These are phyloP conservation scores for Penaeus monodon DNA, from an alignment of 2,888 invertebrate genomes.

Conservation along the genomic window DNA sequence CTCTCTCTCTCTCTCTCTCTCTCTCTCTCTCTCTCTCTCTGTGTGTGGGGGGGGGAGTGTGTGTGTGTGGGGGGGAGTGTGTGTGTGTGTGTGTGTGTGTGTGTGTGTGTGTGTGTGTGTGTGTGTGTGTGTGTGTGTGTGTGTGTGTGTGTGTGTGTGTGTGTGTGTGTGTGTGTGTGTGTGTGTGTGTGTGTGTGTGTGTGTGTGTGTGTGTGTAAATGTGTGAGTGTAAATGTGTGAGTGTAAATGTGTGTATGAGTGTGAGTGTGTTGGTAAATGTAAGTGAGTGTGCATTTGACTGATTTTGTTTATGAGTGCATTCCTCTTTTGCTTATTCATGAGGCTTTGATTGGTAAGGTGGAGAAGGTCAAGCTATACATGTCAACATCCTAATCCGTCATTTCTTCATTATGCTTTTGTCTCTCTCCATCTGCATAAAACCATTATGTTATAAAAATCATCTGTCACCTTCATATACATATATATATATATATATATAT, in stretches of 20 bases:
- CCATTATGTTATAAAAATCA: no score
- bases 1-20: constrained; percentile 14
- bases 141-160: constrained; percentile 24
- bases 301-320: not conserved
- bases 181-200: constrained; percentile 21
- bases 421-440: no score
- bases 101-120: no score
- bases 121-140: no score
- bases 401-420: no score
- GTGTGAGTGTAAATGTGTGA: constrained; percentile 16
- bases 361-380: no score
- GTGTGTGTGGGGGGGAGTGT: not conserved
- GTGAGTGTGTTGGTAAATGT: not conserved
- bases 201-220: constrained; percentile 23
- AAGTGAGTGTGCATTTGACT: not conserved
- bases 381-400: no score
- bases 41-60: no score
- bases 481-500: no score
- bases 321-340: no score
- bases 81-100: not conserved
- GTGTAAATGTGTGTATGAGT: constrained; percentile 7
- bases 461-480: no score
- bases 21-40: constrained; percentile 20
- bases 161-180: constrained; percentile 14
- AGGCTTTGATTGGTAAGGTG: no score